Percentiles rank a stretch among this genome's conserved stretches.
phyloP scores from a whole-genome alignment of 2,797 vertebrate species.

The Myiothlypis coronata region DNA sequence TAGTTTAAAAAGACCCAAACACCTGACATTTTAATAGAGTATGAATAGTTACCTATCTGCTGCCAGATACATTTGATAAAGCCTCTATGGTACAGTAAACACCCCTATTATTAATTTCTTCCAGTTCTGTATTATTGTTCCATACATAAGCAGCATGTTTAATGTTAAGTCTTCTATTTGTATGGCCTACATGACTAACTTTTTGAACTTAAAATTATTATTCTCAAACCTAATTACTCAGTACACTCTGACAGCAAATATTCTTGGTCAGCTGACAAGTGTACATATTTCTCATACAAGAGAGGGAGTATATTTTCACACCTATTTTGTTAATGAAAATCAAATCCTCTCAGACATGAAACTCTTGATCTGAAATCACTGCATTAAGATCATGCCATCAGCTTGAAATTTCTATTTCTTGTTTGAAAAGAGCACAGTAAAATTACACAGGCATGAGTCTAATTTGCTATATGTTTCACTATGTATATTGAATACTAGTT shows the following conservation, averaged over 20 bases:
- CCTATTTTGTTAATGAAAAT: background rate
- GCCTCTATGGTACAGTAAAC: background rate
- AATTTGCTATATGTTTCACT: background rate
- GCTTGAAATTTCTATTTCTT: background rate
- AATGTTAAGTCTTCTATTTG: background rate
- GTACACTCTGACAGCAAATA: background rate
- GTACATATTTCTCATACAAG: background rate
- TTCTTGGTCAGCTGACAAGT: background rate
- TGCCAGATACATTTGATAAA: background rate
- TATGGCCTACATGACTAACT: background rate
- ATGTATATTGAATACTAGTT: background rate
- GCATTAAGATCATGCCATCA: background rate
- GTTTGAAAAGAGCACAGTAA: background rate
- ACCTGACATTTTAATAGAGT: background rate
- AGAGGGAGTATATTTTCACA: background rate
- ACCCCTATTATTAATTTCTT: background rate
- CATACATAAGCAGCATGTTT: background rate
- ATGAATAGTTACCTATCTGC: rapidly evolving
- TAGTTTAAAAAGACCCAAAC: background rate
- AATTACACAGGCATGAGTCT: background rate
- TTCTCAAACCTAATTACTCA: background rate
- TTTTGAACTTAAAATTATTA: background rate
- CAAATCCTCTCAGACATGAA: background rate
- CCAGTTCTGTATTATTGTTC: background rate
- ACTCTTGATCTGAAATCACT: background rate